phyloP scores from a whole-genome alignment of 2,113 vertebrate species.

The Paratilapia polleni region DNA sequence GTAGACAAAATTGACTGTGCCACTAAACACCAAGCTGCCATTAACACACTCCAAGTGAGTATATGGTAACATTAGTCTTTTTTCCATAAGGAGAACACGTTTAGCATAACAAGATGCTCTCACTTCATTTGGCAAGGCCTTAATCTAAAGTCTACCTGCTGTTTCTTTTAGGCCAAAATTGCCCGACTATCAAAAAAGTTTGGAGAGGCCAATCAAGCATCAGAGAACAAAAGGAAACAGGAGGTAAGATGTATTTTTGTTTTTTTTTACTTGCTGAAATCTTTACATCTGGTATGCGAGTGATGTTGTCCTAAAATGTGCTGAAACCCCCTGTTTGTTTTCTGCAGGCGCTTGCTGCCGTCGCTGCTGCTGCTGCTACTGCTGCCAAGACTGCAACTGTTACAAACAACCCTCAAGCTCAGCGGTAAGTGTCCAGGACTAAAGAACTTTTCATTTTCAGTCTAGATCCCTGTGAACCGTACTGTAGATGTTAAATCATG shows the following conservation, averaged over 20 bases:
- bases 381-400: conserved; percentile 57
- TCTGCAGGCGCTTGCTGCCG: conserved; percentile 50
- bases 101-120: background rate
- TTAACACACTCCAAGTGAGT: conserved; percentile 90
- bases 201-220: conserved; percentile 88
- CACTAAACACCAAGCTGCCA: conserved; percentile 89
- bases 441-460: background rate
- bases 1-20: conserved; percentile 92
- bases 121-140: background rate
- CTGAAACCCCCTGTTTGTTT: conserved; percentile 25
- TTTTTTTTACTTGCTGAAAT: background rate
- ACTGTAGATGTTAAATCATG: background rate
- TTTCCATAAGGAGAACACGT: background rate
- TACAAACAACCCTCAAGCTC: conserved; percentile 54
- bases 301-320: background rate
- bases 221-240: conserved; percentile 91
- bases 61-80: background rate
- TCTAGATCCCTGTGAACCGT: background rate
- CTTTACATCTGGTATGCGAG: background rate
- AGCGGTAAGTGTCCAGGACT: conserved; percentile 68
- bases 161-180: conserved; percentile 88
- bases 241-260: conserved; percentile 80
- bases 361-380: conserved; percentile 28
- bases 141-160: background rate
- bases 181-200: conserved; percentile 92